Evolutionary conservation across 1,140 invertebrate genomes (phyloP).

Genomic region (Brachionus paranguensis): DNA sequence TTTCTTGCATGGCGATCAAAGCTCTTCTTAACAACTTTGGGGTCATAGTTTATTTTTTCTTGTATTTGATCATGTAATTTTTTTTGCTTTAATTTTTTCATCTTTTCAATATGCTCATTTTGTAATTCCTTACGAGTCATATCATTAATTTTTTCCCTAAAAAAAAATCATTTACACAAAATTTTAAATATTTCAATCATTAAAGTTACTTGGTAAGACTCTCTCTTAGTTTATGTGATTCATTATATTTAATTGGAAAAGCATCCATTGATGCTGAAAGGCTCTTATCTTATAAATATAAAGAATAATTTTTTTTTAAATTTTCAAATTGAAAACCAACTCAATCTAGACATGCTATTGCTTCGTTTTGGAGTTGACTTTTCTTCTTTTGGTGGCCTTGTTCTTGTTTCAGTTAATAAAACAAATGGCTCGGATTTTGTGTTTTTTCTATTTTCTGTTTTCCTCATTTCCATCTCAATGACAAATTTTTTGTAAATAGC

Average conservation of each 20-base stretch:
- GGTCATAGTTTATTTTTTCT: slow-evolving; percentile 31
- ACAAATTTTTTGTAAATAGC: slow-evolving; percentile 25
- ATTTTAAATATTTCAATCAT: too few relatives aligned
- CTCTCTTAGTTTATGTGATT: slow-evolving; percentile 26
- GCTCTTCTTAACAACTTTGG: slow-evolving; percentile 16
- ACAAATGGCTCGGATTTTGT: neutral
- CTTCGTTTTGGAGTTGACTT: neutral
- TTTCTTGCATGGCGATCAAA: slow-evolving; percentile 23
- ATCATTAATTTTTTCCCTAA: slow-evolving; percentile 5
- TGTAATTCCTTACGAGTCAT: slow-evolving; percentile 16
- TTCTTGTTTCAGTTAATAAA: neutral
- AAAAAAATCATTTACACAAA: neutral
- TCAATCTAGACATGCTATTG: slow-evolving; percentile 34
- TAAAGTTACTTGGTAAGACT: neutral
- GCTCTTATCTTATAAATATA: slow-evolving; percentile 18
- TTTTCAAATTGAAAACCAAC: neutral
- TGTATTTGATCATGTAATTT: slow-evolving; percentile 36
- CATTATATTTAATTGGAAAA: slow-evolving; percentile 31
- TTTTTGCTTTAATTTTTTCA: slow-evolving; percentile 37
- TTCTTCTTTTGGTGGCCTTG: neutral
- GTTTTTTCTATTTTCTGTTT: slow-evolving; percentile 16
- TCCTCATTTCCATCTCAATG: slow-evolving; percentile 19
- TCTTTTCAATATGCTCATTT: slow-evolving; percentile 36
- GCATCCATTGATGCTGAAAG: slow-evolving; percentile 27
- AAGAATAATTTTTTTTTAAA: neutral